Conservation (phyloP, 1,140 invertebrate genomes). For the Parasteatoda tepidariorum region DNA sequence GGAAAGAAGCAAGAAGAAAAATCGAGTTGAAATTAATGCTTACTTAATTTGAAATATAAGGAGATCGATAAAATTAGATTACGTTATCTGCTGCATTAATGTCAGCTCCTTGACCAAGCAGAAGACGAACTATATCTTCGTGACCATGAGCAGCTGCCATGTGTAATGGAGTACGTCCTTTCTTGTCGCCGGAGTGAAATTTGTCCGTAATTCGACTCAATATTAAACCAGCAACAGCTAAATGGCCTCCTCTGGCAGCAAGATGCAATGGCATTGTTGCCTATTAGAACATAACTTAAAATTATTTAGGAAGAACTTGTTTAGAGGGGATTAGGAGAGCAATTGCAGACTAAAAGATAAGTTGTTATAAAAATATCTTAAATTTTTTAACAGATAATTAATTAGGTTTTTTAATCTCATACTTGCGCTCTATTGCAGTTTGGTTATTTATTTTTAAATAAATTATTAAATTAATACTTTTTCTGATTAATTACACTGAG, state of each 20-base stretch:
- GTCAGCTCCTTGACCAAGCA: conserved; percentile 96
- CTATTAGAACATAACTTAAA: conserved; percentile 64
- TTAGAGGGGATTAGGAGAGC: too few species aligned
- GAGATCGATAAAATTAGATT: conserved; percentile 79
- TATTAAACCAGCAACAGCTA: conserved; percentile 91
- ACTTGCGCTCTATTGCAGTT: too few species aligned
- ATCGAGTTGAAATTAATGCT: background rate
- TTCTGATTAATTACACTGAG: too few species aligned
- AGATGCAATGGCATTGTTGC: conserved; percentile 81
- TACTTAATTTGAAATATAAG: conserved; percentile 72
- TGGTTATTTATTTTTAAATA: too few species aligned
- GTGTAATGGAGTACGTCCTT: conserved; percentile 95
- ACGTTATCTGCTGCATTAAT: conserved; percentile 96
- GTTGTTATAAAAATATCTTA: too few species aligned
- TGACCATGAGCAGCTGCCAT: conserved; percentile 96
- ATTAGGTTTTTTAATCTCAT: too few species aligned
- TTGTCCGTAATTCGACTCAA: conserved; percentile 93
- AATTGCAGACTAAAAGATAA: too few species aligned
- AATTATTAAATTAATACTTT: too few species aligned
- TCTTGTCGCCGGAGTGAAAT: conserved; percentile 90
- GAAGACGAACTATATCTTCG: conserved; percentile 96
- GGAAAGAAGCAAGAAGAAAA: conserved; percentile 63
- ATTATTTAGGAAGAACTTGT: too few species aligned
- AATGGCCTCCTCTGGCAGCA: conserved; percentile 95
- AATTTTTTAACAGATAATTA: too few species aligned